Evolutionary conservation across 1,140 invertebrate genomes (phyloP), one percentile per base, ranked within the genome.

Genomic region (Leptoteleia sp.): DNA sequence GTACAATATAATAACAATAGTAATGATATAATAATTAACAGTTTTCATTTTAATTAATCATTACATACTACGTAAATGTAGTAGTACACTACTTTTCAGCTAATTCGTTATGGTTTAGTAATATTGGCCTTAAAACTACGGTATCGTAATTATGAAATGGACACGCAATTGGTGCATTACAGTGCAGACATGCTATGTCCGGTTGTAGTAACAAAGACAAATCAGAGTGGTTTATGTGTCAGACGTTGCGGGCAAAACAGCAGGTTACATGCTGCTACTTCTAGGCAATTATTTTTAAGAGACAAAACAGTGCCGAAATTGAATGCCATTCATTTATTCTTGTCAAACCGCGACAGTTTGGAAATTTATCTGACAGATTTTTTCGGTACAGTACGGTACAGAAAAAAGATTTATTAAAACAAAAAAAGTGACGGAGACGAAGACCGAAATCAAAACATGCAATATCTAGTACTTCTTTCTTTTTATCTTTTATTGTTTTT

Each of bases 121-220:
- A 54, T 70, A 31, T 12, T 75, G 27, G 38, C 11, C 12, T 59
- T 29, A 37, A 61, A 12, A 31, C 31, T 68, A 62, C 27, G 17
- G 37, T 68, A 27, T 29, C 25, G 55, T 47, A 42, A 75, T 55
- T 12, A 52, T 61, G 11, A 61, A 61, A 67, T 42, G 19, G 13
- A 38, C 73, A 76, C 70, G 64, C 73, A 38, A 40, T 47, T 37
- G 47, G 45, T 37, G 33, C 37, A 57, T 47, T 54, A 64, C 54
- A 45, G 38, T 54, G 33, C 22, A n/a, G 12, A 62, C 72, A 76
- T 68, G 72, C 72, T 38, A 48, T 13, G 43, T 64, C 31, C 55
- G 47, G 38, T 54, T 61, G n/a, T 19, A 42, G 5, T 43, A 54
- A 11, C 48, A 64, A 27, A 35, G 37, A 61, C 31, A 47, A 64